Evolutionary conservation across 2,113 vertebrate species (phyloP).

Genomic region (Sminthopsis crassicaudata): DNA sequence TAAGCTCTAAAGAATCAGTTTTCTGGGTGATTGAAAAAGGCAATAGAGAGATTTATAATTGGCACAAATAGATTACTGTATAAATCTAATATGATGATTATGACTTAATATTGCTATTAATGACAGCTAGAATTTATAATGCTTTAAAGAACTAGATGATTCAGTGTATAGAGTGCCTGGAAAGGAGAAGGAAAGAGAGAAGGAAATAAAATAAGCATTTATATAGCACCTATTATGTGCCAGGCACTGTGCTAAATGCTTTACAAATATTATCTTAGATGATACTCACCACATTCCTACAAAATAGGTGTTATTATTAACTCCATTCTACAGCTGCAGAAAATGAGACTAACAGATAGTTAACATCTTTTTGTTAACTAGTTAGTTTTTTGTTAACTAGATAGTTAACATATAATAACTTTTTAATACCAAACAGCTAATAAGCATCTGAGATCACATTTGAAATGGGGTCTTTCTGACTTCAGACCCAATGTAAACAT

Average conservation of each 20-base stretch:
- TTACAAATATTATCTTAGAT: background rate
- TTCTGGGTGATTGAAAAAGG: too few species aligned
- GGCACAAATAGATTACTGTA: too few species aligned
- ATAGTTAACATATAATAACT: too few species aligned
- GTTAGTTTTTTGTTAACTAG: too few species aligned
- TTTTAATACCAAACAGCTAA: background rate
- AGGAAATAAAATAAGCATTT: background rate
- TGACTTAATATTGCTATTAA: background rate
- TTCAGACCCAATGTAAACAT: background rate
- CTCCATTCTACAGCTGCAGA: background rate
- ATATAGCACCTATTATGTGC: background rate
- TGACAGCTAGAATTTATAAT: background rate
- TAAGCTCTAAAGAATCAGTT: too few species aligned
- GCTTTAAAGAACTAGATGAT: background rate
- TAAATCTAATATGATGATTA: background rate
- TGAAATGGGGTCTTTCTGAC: background rate
- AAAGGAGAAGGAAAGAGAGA: background rate
- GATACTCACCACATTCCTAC: background rate
- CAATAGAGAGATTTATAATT: too few species aligned
- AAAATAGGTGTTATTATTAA: too few species aligned
- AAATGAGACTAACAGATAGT: background rate
- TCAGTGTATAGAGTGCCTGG: background rate
- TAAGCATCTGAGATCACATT: background rate
- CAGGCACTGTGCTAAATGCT: background rate
- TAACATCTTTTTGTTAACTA: too few species aligned